phyloP scores from a whole-genome alignment of 2,888 invertebrate species.

The Folsomia candida region DNA sequence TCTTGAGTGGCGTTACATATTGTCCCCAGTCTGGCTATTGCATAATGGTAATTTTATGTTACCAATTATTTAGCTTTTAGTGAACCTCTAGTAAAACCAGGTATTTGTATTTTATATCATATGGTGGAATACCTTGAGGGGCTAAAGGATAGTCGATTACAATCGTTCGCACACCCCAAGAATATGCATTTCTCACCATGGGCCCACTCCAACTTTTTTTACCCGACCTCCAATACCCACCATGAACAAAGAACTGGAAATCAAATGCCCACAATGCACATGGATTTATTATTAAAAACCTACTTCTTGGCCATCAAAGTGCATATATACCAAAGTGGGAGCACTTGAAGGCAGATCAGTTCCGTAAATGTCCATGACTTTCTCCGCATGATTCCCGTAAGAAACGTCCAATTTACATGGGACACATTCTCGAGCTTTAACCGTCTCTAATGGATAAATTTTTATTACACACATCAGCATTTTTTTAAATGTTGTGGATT shows the following conservation, averaged over 20 bases:
- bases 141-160: constrained; percentile 24
- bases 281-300: no score
- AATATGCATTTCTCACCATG: constrained; percentile 4
- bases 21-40: background rate
- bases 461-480: background rate
- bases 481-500: background rate
- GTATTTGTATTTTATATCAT: no score
- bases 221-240: background rate
- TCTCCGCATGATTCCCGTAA: constrained; percentile 64
- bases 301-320: constrained; percentile 19
- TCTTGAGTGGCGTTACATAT: background rate
- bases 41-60: no score
- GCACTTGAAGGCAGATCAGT: constrained; percentile 14
- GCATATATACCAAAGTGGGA: constrained; percentile 17
- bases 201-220: constrained; percentile 15
- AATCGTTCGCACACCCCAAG: constrained; percentile 12
- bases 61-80: no score
- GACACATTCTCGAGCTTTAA: constrained; percentile 2
- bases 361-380: constrained; percentile 57
- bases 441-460: constrained; percentile 17
- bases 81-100: no score
- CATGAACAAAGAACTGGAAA: background rate
- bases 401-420: constrained; percentile 55
- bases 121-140: constrained; percentile 9
- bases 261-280: no score